Base-by-base conservation (phyloP, 2,888 invertebrate genomes). In the Leucania comma region DNA sequence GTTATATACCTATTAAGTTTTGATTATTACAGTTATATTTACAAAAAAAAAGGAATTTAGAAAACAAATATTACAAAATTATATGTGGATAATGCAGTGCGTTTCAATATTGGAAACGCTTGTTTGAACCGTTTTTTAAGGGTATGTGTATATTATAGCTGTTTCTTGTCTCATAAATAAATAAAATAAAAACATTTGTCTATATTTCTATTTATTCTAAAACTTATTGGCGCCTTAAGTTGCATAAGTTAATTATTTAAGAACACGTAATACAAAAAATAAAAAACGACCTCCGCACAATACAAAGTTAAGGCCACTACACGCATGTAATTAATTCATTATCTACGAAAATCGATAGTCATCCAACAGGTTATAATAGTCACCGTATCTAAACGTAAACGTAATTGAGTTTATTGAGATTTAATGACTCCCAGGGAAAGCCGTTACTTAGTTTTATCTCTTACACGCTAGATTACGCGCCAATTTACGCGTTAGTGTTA, bases 351-450 rank as follows among this genome's bases (percentile, higher is more conserved):
- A 83, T 72, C 83, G 72, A 83, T 81, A 81, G 71, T 77, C 74
- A 76, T 57, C 81, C 24, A 68, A 77, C 77, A 56, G 68, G 74
- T 75, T 69, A 68, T 57, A 65, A 72, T 57, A 64, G 65, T 62
- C 61, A 75, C 69, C 72, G 51, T 70, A 53, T 58, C 75, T 60
- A 68, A 75, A 65, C 10, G 35, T 42, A 73, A 62, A 61, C 60
- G 75, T 80, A 76, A 83, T 83, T 75, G 60, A 60, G 66, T 82
- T 84, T 72, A 84, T 84, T 78, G 81, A 72, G 74, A 84, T 78
- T 78, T 84, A 84, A 85, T 86, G 68, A 82, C 63, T 72, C 26
- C 42, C 61, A 69, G 80, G 80, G 81, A 86, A 86, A 85, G 86
- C 82, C 64, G 78, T 80, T 76, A 73, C 38, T 78, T 58, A 69